phyloP scores from a whole-genome alignment of 2,888 invertebrate genomes.

The Parthenolecanium corni region DNA sequence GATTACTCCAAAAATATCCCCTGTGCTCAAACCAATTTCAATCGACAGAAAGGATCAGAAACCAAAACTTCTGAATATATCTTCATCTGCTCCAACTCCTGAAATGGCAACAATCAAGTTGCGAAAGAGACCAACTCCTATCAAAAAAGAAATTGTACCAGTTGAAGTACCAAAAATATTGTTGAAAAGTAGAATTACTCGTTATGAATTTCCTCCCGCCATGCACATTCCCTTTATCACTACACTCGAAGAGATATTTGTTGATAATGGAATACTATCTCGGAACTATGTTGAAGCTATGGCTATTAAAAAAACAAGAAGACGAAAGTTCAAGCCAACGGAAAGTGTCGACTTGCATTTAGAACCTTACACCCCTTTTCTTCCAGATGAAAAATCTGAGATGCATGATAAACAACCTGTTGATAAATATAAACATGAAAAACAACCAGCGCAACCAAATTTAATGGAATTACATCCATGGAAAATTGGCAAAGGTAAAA shows the following conservation, averaged over 20 bases:
- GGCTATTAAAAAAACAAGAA: conserved; percentile 35
- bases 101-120: conserved; percentile 48
- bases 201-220: conserved; percentile 41
- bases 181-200: conserved; percentile 56
- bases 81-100: conserved; percentile 42
- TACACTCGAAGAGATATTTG: conserved; percentile 35
- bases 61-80: conserved; percentile 34
- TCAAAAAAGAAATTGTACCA: conserved; percentile 41
- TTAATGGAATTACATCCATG: conserved; percentile 41
- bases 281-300: conserved; percentile 36
- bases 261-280: conserved; percentile 36
- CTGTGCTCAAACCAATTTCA: conserved; percentile 12
- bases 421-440: conserved; percentile 31
- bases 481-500: conserved; percentile 45
- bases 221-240: conserved; percentile 38
- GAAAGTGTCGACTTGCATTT: conserved; percentile 33
- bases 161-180: conserved; percentile 51
- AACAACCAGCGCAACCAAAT: conserved; percentile 39
- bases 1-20: neutral
- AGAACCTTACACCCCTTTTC: conserved; percentile 33
- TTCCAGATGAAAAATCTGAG: conserved; percentile 32
- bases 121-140: conserved; percentile 39
- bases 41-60: conserved; percentile 23
- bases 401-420: conserved; percentile 35
- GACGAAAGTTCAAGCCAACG: conserved; percentile 32